Evolutionary conservation across 2,113 vertebrate genomes (phyloP), one percentile per base, ranked within the genome.

Genomic region (Hoplias malabaricus): DNA sequence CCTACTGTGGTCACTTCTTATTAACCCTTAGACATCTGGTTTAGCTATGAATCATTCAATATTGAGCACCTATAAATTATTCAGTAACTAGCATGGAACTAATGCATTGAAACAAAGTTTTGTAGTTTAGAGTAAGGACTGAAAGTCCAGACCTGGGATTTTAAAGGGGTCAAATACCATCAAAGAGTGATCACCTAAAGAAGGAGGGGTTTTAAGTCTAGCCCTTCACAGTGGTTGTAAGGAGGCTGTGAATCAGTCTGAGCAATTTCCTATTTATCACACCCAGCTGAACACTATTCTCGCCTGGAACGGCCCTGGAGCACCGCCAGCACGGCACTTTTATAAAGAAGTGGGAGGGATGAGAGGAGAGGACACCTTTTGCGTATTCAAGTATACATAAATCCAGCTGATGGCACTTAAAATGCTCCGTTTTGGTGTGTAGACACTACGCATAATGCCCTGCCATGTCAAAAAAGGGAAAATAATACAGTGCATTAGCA

Each of bases 311-410:
- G 50, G 33, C 70, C 77, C 88, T 91, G 90, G 90, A 88, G 23
- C 34, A 54, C 67, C 4, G 92, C 90, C 91, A 92, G 89, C 85
- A 87, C 83, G 86, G 85, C 90, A 91, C 90, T 92, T 89, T 86
- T 80, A 86, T 80, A 82, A 89, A 67, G 69, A 43, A 5, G 8
- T 12, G 38, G 73, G 69, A 72, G 46, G 78, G 69, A 75, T 29
- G 19, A 12, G 85, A 48, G 86, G 83, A 85, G 81, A 88, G 87
- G 89, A 91, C 90, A 91, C 90, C 88, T 91, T n/a, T 88, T 88
- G 87, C 82, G 87, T 89, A 86, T 84, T 83, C 84, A 84, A 88
- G 84, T 78, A 89, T 84, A 79, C 73, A 88, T 92, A 88, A 91
- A 92, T 90, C 85, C 84, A 75, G 80, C 79, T 89, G 89, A 90